A percentile compares a stretch with the other conserved stretches of the same genome.
Evolutionary conservation across 2,797 vertebrate species (phyloP).

Genomic region (Micrastur ruficollis): DNA sequence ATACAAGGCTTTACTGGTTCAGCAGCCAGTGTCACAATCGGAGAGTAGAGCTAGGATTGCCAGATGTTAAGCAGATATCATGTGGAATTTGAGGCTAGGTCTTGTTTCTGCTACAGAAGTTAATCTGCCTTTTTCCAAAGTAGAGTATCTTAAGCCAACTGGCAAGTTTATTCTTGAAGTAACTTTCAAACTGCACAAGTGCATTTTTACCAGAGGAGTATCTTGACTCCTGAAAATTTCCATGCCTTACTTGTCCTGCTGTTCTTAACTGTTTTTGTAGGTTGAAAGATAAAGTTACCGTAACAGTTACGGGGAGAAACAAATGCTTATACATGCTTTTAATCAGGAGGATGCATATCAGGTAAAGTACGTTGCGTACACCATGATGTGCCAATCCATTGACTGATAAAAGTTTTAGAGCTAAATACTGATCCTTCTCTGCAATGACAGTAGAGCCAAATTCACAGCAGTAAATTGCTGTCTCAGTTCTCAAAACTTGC

Average conservation of each 20-base stretch:
- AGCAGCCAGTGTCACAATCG: conserved; percentile 1
- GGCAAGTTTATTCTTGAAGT: neutral
- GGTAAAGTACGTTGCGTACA: neutral
- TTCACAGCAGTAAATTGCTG: neutral
- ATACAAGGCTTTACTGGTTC: neutral
- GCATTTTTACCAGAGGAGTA: neutral
- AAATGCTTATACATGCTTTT: neutral
- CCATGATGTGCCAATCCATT: neutral
- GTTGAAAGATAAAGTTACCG: neutral
- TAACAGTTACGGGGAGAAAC: neutral
- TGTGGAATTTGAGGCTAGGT: neutral
- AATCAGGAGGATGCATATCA: neutral
- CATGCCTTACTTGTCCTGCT: neutral
- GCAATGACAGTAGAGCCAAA: neutral
- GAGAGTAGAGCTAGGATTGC: neutral
- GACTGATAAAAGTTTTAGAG: neutral
- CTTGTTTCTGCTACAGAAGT: conserved; percentile 30
- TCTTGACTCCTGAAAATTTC: neutral
- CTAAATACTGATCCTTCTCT: neutral
- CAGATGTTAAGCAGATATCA: neutral
- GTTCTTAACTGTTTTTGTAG: neutral
- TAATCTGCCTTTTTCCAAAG: neutral
- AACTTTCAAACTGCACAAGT: neutral
- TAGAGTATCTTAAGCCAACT: neutral
- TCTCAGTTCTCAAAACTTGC: neutral